Percentiles rank a stretch among this genome's conserved stretches.
phyloP scores from a whole-genome alignment of 2,797 vertebrate species.

The Microctenopoma stevenorrisi region DNA sequence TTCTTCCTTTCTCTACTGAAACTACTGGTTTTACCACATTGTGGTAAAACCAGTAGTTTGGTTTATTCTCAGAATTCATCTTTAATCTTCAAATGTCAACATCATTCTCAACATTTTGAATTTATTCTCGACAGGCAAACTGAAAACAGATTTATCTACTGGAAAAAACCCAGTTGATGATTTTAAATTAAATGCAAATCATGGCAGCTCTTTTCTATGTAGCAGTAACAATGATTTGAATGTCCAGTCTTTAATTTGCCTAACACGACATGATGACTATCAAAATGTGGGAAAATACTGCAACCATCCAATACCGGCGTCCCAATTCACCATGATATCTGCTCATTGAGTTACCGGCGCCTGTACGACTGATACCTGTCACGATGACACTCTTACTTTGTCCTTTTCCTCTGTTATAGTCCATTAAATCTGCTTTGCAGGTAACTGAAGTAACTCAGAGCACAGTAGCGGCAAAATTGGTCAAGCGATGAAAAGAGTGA shows the following conservation, averaged over 20 bases:
- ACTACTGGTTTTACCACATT: no score
- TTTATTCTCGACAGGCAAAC: no score
- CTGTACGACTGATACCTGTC: slow-evolving; percentile 34
- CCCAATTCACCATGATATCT: slow-evolving; percentile 13
- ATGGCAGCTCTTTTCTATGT: neutral
- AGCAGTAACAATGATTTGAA: neutral
- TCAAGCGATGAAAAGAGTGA: neutral
- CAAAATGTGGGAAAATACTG: slow-evolving; percentile 18
- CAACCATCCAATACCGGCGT: neutral
- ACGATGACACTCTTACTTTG: slow-evolving; percentile 21
- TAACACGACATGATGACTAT: neutral
- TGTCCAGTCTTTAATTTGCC: neutral
- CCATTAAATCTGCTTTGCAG: slow-evolving; percentile 31
- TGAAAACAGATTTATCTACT: neutral
- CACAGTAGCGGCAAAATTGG: slow-evolving; percentile 10
- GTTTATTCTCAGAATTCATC: no score
- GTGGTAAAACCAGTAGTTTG: no score
- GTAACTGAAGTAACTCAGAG: slow-evolving; percentile 16
- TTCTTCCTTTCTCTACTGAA: no score
- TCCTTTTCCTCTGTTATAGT: slow-evolving; percentile 30
- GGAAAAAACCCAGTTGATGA: no score
- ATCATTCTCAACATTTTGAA: no score
- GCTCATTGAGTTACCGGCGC: slow-evolving; percentile 15
- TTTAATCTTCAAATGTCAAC: no score
- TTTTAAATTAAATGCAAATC: neutral